Evolutionary conservation across 1,140 invertebrate genomes (phyloP).

Genomic region (Oryzaephilus surinamensis): DNA sequence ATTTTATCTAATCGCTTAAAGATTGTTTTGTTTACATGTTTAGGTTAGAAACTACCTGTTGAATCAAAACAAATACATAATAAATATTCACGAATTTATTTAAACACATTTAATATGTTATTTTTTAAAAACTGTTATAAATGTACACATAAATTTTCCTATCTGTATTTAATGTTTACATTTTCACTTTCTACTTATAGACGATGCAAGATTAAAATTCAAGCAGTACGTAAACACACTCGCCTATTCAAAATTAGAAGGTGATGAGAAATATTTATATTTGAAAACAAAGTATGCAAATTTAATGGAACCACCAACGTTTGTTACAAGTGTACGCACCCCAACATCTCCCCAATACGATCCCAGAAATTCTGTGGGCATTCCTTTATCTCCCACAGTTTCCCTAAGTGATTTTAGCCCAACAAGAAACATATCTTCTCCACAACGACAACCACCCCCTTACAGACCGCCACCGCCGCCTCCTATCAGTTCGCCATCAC

Average conservation of each 20-base stretch:
- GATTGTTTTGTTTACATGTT: slow-evolving; percentile 29
- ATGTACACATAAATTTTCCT: too few species aligned
- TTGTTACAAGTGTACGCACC: slow-evolving; percentile 3
- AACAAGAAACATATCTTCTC: slow-evolving; percentile 18
- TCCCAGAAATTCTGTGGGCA: slow-evolving; percentile 38
- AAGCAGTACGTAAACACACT: slow-evolving; percentile 85
- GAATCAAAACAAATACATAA: too few species aligned
- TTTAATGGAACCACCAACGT: slow-evolving; percentile 6
- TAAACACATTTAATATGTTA: too few species aligned
- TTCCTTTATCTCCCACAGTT: slow-evolving; percentile 32
- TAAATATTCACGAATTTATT: too few species aligned
- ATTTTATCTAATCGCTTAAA: too few species aligned
- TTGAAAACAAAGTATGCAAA: slow-evolving; percentile 62
- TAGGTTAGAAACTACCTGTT: slow-evolving; percentile 16
- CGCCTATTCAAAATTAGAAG: slow-evolving; percentile 70
- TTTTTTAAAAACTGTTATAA: too few species aligned
- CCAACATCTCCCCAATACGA: slow-evolving; percentile 25
- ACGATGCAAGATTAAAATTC: slow-evolving; percentile 72
- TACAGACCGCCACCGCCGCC: slow-evolving; percentile 52
- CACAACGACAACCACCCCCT: slow-evolving; percentile 48
- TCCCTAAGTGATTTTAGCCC: slow-evolving; percentile 15
- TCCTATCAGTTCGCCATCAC: slow-evolving; percentile 11
- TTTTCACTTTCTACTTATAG: slow-evolving; percentile 51
- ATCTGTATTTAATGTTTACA: slow-evolving; percentile 4
- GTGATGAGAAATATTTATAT: slow-evolving; percentile 74